Base-by-base conservation (phyloP, 2,888 invertebrate species). In the Empis stercorea region DNA sequence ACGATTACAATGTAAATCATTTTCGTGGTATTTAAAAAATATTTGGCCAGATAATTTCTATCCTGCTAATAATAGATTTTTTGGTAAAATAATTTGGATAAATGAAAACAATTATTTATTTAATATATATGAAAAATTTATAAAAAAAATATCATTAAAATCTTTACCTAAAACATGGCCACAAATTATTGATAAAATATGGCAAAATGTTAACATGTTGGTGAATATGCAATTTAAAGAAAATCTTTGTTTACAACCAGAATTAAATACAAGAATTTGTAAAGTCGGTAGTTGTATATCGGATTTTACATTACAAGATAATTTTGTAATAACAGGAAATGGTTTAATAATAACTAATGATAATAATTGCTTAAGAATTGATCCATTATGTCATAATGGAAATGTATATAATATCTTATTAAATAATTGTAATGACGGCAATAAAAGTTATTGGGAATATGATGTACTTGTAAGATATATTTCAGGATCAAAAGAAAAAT, bases 31-130 rank as follows among this genome's bases (percentile, higher is more conserved):
- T 66, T 73, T 99, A 56, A 81, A 88, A 46, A 88, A 87, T 59
- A 79, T 99, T 20, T 99, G 96, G 91, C 94, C 94, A 0, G 87
- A 95, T 61, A 87, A 97, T 62, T 97, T 95, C 65, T 87, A 97
- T 59, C 97, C 97, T 0, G 83, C 80, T 27, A 76, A 84, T 2
- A 82, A 85, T 55, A 75, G 88, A 53, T 89, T 91, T 71, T 91
- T 97, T 62, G 97, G 96, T 30, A 81, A 86, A 71, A 91, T 93
- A 2, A 60, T 66, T 41, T 62, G 65, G 61, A 49, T 67, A 15
- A 62, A 64, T 47, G 63, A 62, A 1, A 58, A 59, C 36, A 62
- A 65, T 0, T 57, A 60, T 46, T 57, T 65, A 27, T 52, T 57
- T 0, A 61, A 60, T 41, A 56, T 56, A 3, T 68, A 63, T 49